Conservation (phyloP, 2,888 invertebrate species). For the Oscheius sp. region DNA sequence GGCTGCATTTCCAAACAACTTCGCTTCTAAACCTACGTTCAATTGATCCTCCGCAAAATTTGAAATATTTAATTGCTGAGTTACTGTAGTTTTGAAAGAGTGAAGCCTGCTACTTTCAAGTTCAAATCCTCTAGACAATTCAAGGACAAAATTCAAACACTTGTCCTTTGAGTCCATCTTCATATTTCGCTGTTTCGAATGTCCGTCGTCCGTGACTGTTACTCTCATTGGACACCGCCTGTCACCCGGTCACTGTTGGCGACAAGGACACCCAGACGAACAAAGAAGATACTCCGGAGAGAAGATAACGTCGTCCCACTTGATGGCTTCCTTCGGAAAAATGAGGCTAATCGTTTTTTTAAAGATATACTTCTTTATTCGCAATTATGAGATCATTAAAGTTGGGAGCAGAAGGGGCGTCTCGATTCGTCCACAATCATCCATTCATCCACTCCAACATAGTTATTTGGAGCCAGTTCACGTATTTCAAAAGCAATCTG, state of each 20-base stretch:
- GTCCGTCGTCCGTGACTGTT: conserved; percentile 10
- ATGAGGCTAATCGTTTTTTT: neutral
- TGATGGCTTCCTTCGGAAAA: conserved; percentile 9
- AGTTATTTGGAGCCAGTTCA: conserved; percentile 57
- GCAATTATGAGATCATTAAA: conserved; percentile 27
- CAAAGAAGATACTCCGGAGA: conserved; percentile 17
- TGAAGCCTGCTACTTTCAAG: neutral
- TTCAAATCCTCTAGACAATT: neutral
- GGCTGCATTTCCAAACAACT: no score
- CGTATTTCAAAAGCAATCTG: conserved; percentile 68
- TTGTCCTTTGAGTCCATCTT: conserved; percentile 1
- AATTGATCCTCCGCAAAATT: no score
- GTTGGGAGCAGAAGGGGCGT: conserved; percentile 55
- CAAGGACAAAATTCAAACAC: neutral
- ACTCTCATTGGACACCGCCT: conserved; percentile 29
- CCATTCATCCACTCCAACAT: conserved; percentile 68
- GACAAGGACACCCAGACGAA: conserved; percentile 28
- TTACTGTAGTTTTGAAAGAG: no score
- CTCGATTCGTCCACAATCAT: conserved; percentile 59
- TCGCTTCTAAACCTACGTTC: no score
- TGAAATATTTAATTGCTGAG: no score
- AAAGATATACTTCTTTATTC: conserved; percentile 3
- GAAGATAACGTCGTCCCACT: conserved; percentile 23
- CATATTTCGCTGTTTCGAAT: conserved; percentile 19
- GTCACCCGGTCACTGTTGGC: conserved; percentile 16